Evolutionary conservation across 2,888 invertebrate species (phyloP), one percentile per base, ranked within the genome.

Genomic region (Tenodera sinensis): DNA sequence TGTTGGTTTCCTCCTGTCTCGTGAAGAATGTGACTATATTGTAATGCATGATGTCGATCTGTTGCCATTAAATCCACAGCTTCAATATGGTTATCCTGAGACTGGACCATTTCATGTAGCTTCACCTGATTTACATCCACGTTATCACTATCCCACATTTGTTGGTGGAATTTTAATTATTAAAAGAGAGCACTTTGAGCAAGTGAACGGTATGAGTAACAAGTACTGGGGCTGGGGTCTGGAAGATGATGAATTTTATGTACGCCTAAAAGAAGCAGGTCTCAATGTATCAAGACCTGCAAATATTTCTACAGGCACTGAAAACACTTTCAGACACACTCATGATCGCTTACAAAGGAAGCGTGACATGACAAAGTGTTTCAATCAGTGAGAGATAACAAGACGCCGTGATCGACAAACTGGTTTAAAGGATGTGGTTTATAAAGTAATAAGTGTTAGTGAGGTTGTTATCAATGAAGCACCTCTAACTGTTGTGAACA

Each of bases 181-280:
- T 54, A 97, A 96, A 90, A 95, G 95, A 89, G 96, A 97, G 92
- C 97, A 98, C 92, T 98, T 96, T 93, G 94, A 95, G 90, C 92
- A 95, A 92, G 97, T 99, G 25, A 97, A 99, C 93, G 99, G 99
- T 9, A 97, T 99, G 96, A 99, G 99, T 0, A 99, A 99, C 93
- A 97, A 97, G 92, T 98, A 99, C 93, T 99, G 99, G 99, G 99
- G 99, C 0, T 99, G 99, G 99, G 99, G 99, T 0, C 93, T 99
- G 87, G 99, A 99, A 93, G 99, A 99, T 93, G 99, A 99, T 93
- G 99, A 99, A 93, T 99, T 99, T 93, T 99, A 97, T 93, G 97
- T 99, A 0, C 95, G 99, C 91, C 94, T 99, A 90, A 96, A 96
- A 93, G 98, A 98, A 93, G 97, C 97, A 8, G 96, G 96, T 15